phyloP scores from a whole-genome alignment of 2,888 invertebrate species.

The Dendrolimus houi region DNA sequence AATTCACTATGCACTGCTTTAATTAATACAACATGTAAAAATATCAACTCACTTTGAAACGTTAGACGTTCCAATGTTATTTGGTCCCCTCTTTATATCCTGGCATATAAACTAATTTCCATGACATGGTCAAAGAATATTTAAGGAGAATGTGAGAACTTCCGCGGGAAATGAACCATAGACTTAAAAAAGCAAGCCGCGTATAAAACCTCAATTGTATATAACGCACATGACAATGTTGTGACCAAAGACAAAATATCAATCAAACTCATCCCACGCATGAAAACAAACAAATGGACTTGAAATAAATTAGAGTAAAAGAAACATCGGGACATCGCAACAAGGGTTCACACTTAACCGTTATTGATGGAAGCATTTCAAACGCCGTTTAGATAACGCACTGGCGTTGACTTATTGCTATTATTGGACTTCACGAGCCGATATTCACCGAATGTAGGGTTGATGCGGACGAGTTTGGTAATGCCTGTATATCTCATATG shows the following conservation, averaged over 20 bases:
- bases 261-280: neutral
- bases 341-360: conserved; percentile 61
- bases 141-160: too few species aligned
- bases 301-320: conserved; percentile 35
- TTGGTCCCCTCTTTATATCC: too few species aligned
- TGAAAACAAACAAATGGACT: neutral
- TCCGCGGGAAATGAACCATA: too few species aligned
- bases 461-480: neutral
- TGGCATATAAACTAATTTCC: too few species aligned
- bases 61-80: too few species aligned
- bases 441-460: neutral
- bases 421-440: conserved; percentile 20
- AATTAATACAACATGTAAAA: too few species aligned
- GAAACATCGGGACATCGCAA: conserved; percentile 35
- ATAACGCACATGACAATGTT: neutral
- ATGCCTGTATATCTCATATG: neutral
- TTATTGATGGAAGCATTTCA: conserved; percentile 75
- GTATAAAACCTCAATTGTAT: too few species aligned
- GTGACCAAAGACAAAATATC: neutral
- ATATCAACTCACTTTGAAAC: too few species aligned
- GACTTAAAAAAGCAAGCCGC: too few species aligned
- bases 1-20: too few species aligned
- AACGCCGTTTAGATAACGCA: conserved; percentile 69
- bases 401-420: conserved; percentile 71
- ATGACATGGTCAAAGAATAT: too few species aligned